phyloP scores from a whole-genome alignment of 2,113 vertebrate genomes.

The Platycercus adscitus region DNA sequence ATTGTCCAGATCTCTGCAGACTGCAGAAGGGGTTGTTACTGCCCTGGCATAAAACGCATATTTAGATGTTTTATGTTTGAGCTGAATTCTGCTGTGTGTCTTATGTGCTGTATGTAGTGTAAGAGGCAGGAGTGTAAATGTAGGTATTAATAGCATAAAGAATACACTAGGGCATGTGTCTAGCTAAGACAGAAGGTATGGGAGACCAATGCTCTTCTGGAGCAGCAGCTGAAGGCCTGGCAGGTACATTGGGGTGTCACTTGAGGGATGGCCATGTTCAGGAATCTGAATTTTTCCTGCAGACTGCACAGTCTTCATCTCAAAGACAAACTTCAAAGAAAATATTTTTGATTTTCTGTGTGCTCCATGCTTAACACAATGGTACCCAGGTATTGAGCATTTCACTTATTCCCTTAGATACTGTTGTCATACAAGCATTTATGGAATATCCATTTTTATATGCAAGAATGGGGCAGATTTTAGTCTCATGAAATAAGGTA shows the following conservation, averaged over 20 bases:
- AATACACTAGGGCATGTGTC: rapidly evolving
- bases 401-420: not conserved
- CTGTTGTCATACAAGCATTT: not conserved
- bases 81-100: not conserved
- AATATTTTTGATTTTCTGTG: not conserved
- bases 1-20: not conserved
- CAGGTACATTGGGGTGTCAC: not conserved
- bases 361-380: not conserved
- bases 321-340: not conserved
- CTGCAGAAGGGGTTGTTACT: not conserved
- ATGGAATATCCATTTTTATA: not conserved
- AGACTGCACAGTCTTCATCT: not conserved
- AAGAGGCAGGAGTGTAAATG: not conserved
- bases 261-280: not conserved
- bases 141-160: too few species aligned
- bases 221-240: not conserved
- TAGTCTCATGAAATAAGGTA: not conserved
- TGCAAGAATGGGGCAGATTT: not conserved
- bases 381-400: not conserved
- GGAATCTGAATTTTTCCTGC: not conserved
- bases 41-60: not conserved
- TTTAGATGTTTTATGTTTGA: not conserved
- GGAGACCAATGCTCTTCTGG: not conserved
- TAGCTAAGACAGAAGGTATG: not conserved
- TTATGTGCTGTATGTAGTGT: not conserved